phyloP scores from a whole-genome alignment of 1,140 invertebrate genomes.

The Streblospio benedicti region DNA sequence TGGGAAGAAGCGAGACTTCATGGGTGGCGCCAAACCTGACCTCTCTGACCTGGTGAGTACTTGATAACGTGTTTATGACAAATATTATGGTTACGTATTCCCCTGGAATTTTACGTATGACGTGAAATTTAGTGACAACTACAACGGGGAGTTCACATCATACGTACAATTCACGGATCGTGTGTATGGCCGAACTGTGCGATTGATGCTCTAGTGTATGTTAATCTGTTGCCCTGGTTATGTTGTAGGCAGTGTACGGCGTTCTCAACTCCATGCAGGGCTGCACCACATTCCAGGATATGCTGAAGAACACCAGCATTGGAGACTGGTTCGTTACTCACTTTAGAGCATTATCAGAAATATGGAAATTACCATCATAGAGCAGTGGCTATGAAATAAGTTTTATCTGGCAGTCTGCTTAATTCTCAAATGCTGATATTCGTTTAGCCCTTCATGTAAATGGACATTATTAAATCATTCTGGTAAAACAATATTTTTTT shows the following conservation, averaged over 20 bases:
- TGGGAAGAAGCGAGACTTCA: constrained; percentile 61
- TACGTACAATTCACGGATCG: too few species aligned
- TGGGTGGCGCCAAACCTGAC: constrained; percentile 75
- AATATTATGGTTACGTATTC: too few species aligned
- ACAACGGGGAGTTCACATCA: too few species aligned
- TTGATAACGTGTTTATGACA: too few species aligned
- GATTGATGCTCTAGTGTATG: too few species aligned
- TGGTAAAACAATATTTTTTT: too few species aligned
- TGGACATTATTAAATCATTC: too few species aligned
- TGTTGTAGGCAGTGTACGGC: constrained; percentile 71
- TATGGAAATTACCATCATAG: background rate
- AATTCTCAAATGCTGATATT: background rate
- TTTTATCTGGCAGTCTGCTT: background rate
- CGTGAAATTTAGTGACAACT: too few species aligned
- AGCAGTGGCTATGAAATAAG: background rate
- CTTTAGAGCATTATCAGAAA: background rate
- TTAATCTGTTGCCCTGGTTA: too few species aligned
- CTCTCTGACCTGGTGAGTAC: constrained; percentile 70
- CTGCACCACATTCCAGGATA: constrained; percentile 80
- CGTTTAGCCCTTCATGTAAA: too few species aligned
- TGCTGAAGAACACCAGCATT: constrained; percentile 64
- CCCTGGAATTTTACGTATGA: too few species aligned
- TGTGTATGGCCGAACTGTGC: too few species aligned
- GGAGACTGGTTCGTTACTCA: constrained; percentile 49
- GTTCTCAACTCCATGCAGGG: constrained; percentile 91